Conservation (phyloP, 2,113 vertebrate genomes). For the Crotophaga sulcirostris region DNA sequence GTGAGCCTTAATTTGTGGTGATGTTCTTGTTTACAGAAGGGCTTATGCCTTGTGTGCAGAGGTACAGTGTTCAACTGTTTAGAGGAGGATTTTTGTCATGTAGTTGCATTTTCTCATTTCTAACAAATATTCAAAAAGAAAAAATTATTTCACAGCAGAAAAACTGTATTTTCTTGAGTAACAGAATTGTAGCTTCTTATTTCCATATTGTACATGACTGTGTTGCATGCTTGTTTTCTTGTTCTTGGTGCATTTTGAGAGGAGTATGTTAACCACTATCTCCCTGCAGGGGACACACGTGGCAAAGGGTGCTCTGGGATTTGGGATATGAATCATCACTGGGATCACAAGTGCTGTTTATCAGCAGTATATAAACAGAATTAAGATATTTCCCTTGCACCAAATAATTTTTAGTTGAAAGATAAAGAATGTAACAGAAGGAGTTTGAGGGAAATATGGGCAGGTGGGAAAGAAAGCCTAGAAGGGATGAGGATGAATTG, state of each 20-base stretch:
- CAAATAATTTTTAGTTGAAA: not conserved
- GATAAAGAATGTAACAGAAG: not conserved
- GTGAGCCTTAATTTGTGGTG: not conserved
- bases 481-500: not conserved
- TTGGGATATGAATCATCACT: not conserved
- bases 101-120: not conserved
- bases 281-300: not conserved
- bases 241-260: not conserved
- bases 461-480: not conserved
- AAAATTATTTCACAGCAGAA: not conserved
- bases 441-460: not conserved
- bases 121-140: not conserved
- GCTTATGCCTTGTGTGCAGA: not conserved
- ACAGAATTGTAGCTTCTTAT: not conserved
- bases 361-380: not conserved
- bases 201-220: not conserved
- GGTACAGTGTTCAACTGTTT: not conserved
- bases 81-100: not conserved
- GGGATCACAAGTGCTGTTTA: not conserved
- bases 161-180: not conserved
- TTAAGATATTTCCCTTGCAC: not conserved
- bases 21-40: conserved; percentile 2
- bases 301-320: not conserved
- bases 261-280: not conserved
- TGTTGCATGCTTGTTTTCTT: not conserved